Base-by-base conservation (phyloP, 2,888 invertebrate species). In the Deilephila elpenor region DNA sequence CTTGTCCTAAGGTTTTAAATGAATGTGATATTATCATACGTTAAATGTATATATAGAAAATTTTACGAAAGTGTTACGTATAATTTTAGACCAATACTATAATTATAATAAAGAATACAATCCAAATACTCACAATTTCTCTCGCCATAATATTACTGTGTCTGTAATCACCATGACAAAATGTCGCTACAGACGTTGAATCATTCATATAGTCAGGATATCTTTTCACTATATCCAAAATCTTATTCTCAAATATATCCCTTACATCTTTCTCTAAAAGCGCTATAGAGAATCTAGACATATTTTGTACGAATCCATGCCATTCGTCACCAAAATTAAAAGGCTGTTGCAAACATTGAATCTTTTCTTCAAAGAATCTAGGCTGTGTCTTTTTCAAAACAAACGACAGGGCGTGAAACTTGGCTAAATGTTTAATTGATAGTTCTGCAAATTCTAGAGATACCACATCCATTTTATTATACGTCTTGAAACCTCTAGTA, bases 361-460 rank as follows among this genome's bases (percentile, higher is more conserved):
- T 79, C 71, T 80, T 81, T 2, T 74, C 79, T 17, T 88, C 78
- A 73, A 82, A 91, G 78, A 85, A 91, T 44, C 84, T 82, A 0
- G 85, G 84, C 53, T 75, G 77, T 72, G 79, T 82, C 5, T 77
- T 73, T 81, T 89, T 78, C n/a, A 89, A 64, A 3, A 82, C 82
- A 74, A 86, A 86, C 0, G 88, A 86, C 3, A 90, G 74, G 0
- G 81, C 86, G 73, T 91, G 90, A 67, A 89, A 85, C 75, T 84
- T 89, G 0, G 90, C 89, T 32, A 90, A 78, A 74, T 88, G 80
- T 73, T 79, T 79, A 2, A 89, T 74, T 3, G 86, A 81, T 20
- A 84, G 71, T 74, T 86, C 82, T 3, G 86, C 85, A 75, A 86
- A 88, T 71, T 85, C 79, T 17, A 86, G 70, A 1, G 82, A 77